Evolutionary conservation across 2,888 invertebrate genomes (phyloP).

Genomic region (Linnaemya tessellans): DNA sequence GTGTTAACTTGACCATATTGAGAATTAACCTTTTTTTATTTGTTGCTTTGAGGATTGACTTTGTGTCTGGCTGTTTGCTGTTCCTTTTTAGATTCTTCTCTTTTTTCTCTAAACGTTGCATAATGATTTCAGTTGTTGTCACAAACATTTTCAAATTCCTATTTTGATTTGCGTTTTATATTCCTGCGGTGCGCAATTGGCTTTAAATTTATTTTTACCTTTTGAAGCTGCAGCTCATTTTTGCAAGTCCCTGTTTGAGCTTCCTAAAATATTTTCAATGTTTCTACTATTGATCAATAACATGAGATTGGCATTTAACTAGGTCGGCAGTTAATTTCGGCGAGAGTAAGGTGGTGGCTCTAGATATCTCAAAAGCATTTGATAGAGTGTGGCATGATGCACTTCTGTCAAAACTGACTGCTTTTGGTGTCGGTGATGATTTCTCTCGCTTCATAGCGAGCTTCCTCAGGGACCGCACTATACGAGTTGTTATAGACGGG

Average conservation of each 20-base stretch:
- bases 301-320: no score
- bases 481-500: no score
- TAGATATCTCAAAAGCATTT: no score
- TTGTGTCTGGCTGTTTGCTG: conserved; percentile 56
- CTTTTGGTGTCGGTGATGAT: no score
- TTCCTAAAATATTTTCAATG: background rate
- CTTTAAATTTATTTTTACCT: conserved; percentile 31
- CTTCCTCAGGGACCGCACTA: no score
- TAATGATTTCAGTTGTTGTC: conserved; percentile 11
- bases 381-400: no score
- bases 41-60: conserved; percentile 42
- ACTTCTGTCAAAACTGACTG: no score
- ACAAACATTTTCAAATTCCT: background rate
- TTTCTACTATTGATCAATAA: background rate
- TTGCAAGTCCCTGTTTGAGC: background rate
- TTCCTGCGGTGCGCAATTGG: background rate
- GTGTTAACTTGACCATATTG: conserved; percentile 43
- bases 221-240: background rate
- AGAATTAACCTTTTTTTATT: conserved; percentile 12
- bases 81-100: conserved; percentile 2
- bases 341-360: no score
- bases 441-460: no score
- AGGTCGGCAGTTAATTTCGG: no score
- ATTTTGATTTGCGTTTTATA: no score
- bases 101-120: background rate